phyloP scores from a whole-genome alignment of 2,888 invertebrate genomes.

The Arctia plantaginis region DNA sequence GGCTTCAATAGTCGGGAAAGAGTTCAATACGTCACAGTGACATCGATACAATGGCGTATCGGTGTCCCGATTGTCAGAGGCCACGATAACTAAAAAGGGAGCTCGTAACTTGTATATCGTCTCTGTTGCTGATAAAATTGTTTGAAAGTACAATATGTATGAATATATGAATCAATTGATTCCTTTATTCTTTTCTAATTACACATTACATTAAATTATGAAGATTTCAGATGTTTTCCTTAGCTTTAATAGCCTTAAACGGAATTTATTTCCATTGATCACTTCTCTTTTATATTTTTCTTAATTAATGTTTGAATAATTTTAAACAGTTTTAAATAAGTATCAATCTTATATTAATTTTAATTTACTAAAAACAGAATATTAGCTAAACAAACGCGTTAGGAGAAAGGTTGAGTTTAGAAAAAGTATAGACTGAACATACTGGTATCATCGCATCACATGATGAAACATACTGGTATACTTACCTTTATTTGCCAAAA shows the following conservation, averaged over 20 bases:
- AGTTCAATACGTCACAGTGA: conserved; percentile 35
- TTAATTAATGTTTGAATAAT: background rate
- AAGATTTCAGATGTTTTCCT: background rate
- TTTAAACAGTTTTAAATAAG: background rate
- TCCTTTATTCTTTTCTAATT: background rate
- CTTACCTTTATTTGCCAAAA: too few relatives aligned
- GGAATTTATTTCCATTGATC: background rate
- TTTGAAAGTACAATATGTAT: background rate
- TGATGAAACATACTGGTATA: too few relatives aligned
- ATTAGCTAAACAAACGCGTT: too few relatives aligned
- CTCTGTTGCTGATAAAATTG: conserved; percentile 28
- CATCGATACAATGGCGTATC: conserved; percentile 46
- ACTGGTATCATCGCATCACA: too few relatives aligned
- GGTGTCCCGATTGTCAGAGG: conserved; percentile 39
- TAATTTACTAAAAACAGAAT: too few relatives aligned
- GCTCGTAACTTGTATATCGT: conserved; percentile 46
- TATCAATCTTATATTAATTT: too few relatives aligned
- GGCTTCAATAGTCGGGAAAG: conserved; percentile 25
- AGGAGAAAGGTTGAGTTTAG: too few relatives aligned
- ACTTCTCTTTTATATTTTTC: background rate
- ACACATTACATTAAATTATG: background rate
- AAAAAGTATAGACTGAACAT: too few relatives aligned
- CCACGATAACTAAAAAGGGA: conserved; percentile 36
- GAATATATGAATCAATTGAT: background rate
- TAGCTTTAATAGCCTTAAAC: background rate